Percentiles rank a stretch among this genome's conserved stretches.
Evolutionary conservation across 2,888 invertebrate species (phyloP).

Genomic region (Sipha maydis): DNA sequence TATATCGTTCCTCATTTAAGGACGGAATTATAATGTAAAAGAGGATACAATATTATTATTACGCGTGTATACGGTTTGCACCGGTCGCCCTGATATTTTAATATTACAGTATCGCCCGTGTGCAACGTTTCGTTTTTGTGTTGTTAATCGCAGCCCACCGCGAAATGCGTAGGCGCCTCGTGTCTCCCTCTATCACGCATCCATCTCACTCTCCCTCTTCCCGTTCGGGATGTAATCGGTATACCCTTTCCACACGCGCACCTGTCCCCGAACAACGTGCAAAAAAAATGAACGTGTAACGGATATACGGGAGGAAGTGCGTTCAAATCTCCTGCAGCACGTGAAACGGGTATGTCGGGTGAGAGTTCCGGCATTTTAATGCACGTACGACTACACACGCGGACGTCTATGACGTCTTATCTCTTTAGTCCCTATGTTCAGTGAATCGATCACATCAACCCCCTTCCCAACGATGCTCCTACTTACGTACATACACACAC

Average conservation of each 20-base stretch:
- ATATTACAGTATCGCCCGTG: background rate
- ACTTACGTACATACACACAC: background rate
- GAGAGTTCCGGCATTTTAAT: background rate
- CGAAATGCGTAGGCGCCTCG: background rate
- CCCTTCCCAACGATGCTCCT: background rate
- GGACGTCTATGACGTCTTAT: background rate
- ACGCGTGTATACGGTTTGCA: background rate
- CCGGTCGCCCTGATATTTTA: background rate
- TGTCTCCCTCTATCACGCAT: background rate
- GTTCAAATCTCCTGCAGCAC: background rate
- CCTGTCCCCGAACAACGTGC: background rate
- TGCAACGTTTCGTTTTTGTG: background rate
- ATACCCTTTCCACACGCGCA: background rate
- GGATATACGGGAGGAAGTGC: slow-evolving; percentile 12
- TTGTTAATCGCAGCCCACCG: background rate
- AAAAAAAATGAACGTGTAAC: background rate
- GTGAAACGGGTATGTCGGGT: background rate
- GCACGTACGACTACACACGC: background rate
- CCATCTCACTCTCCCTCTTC: background rate
- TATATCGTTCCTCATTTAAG: background rate
- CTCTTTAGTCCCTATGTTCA: background rate
- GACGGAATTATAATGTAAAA: background rate
- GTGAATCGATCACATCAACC: too few relatives aligned
- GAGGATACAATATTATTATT: background rate
- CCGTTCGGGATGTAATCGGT: background rate